Evolutionary conservation across 2,113 vertebrate species (phyloP).

Genomic region (Anser brachyrhynchus): DNA sequence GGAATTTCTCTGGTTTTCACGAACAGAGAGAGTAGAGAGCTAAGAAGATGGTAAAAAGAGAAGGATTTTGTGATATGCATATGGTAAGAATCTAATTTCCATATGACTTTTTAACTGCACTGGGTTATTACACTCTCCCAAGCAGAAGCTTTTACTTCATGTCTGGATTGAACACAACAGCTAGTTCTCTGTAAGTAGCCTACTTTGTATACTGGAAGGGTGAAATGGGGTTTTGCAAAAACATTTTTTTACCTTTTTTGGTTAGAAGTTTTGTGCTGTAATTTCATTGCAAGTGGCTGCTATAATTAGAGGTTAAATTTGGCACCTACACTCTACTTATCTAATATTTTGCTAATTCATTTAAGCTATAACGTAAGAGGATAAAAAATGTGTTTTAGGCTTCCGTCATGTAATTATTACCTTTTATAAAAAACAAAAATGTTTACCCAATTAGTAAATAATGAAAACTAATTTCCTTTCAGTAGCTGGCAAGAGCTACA

Average conservation of each 20-base stretch:
- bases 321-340: constrained; percentile 12
- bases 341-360: constrained; percentile 35
- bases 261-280: constrained; percentile 13
- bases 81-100: constrained; percentile 31
- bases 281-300: constrained; percentile 6
- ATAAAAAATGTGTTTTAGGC: constrained; percentile 28
- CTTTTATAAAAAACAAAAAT: not conserved
- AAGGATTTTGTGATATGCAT: constrained; percentile 12
- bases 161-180: not conserved
- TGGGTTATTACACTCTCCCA: constrained; percentile 9
- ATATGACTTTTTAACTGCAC: constrained; percentile 1
- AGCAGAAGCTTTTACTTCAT: constrained; percentile 9
- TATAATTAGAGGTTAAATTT: constrained; percentile 49
- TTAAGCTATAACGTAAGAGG: constrained; percentile 26
- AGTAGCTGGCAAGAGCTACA: not conserved
- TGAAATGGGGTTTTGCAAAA: not conserved
- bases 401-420: constrained; percentile 51
- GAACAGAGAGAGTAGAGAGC: not conserved
- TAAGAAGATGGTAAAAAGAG: not conserved
- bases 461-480: constrained; percentile 54
- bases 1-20: not conserved
- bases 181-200: not conserved
- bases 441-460: constrained; percentile 56
- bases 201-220: not conserved
- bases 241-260: not conserved